A percentile compares a stretch with the other conserved stretches of the same genome.
phyloP scores from a whole-genome alignment of 1,140 invertebrate genomes.

The Papilio glaucus region DNA sequence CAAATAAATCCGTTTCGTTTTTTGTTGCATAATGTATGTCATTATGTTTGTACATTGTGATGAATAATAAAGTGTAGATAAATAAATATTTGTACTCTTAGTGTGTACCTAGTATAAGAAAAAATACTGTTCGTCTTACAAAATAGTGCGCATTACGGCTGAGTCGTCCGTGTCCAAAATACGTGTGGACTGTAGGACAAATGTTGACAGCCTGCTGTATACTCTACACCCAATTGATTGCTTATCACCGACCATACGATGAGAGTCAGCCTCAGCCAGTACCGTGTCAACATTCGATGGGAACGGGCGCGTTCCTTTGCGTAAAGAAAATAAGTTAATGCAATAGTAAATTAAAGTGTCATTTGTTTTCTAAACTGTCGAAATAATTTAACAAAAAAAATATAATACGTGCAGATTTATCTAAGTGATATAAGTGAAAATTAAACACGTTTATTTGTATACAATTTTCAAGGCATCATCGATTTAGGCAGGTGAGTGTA shows the following conservation, averaged over 20 bases:
- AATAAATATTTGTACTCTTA: too few species aligned
- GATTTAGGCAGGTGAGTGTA: slow-evolving; percentile 13
- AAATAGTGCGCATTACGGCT: neutral
- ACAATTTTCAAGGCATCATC: neutral
- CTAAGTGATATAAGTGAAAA: neutral
- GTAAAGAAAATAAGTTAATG: neutral
- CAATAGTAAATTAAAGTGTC: too few species aligned
- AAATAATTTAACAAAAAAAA: too few species aligned
- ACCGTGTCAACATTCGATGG: neutral
- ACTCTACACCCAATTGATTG: slow-evolving; percentile 3
- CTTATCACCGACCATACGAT: neutral
- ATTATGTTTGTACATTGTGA: too few species aligned
- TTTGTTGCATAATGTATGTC: too few species aligned
- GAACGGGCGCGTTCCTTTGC: neutral
- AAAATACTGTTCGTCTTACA: too few species aligned
- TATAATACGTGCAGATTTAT: neutral
- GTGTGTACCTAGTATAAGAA: too few species aligned
- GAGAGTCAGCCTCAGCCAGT: neutral
- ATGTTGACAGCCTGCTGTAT: slow-evolving; percentile 4
- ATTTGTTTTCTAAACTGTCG: too few species aligned
- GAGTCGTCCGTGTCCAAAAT: neutral
- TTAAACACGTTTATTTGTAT: neutral
- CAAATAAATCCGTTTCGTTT: too few species aligned
- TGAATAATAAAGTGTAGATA: too few species aligned
- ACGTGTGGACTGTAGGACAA: neutral